Percentiles rank a stretch among this genome's conserved stretches.
These are phyloP conservation scores for Spodoptera exigua DNA, from an alignment of 2,888 invertebrate species.

Conservation along the genomic window DNA sequence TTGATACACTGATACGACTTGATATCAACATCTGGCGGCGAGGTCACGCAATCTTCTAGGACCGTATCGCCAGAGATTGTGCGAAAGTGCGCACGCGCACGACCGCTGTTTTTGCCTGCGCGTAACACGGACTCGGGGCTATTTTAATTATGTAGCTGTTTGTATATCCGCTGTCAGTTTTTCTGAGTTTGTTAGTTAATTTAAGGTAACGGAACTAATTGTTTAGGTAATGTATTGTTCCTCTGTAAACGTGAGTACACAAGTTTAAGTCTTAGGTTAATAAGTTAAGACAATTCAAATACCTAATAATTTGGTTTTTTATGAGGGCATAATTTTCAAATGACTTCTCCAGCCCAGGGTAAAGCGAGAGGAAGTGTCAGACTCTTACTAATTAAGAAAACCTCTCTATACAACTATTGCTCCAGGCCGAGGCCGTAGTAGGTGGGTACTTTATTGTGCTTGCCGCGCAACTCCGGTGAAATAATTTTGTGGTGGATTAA, in stretches of 20 bases:
- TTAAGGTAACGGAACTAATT: slow-evolving; percentile 21
- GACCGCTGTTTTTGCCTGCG: slow-evolving; percentile 40
- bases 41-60: slow-evolving; percentile 58
- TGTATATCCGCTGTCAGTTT: slow-evolving; percentile 38
- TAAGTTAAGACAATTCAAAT: no score
- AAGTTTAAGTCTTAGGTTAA: no score
- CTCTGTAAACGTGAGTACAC: neutral
- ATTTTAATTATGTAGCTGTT: slow-evolving; percentile 39
- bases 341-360: no score
- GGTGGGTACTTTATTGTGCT: no score
- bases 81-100: slow-evolving; percentile 51
- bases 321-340: no score
- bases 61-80: slow-evolving; percentile 48
- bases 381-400: no score
- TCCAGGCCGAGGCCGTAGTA: no score
- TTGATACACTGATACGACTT: slow-evolving; percentile 30
- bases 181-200: slow-evolving; percentile 16
- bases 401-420: no score
- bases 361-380: no score
- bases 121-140: slow-evolving; percentile 30
- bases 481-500: no score
- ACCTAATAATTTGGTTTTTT: no score
- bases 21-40: slow-evolving; percentile 35
- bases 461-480: no score
- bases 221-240: slow-evolving; percentile 1